These are phyloP conservation scores for Andrena trimmerana DNA, from an alignment of 2,888 invertebrate genomes.

Conservation along the genomic window DNA sequence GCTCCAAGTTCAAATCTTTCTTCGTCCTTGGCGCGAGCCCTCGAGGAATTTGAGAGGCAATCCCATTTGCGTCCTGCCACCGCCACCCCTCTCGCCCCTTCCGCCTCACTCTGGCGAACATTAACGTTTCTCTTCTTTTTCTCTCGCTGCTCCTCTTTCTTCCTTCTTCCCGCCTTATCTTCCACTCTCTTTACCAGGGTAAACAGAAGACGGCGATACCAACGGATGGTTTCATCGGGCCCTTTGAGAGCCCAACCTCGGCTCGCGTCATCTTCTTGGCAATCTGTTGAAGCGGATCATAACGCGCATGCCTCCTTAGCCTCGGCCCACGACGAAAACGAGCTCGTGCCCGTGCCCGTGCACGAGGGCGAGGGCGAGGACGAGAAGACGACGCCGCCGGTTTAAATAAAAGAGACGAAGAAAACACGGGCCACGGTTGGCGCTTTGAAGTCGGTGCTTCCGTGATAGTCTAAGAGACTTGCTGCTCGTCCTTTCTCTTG, in stretches of 20 bases:
- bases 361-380: slow-evolving; percentile 1
- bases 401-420: slow-evolving; percentile 18
- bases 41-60: slow-evolving; percentile 78
- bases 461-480: slow-evolving; percentile 46
- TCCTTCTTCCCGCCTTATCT: slow-evolving; percentile 50
- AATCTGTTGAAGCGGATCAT: slow-evolving; percentile 71
- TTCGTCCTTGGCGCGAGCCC: slow-evolving; percentile 65
- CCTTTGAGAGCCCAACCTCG: slow-evolving; percentile 63
- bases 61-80: slow-evolving; percentile 76
- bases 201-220: slow-evolving; percentile 64
- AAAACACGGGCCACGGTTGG: slow-evolving; percentile 16
- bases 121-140: slow-evolving; percentile 51
- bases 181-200: slow-evolving; percentile 52
- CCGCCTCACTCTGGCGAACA: slow-evolving; percentile 32
- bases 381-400: not conserved
- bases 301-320: slow-evolving; percentile 54
- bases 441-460: slow-evolving; percentile 55
- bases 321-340: slow-evolving; percentile 32
- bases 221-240: slow-evolving; percentile 62
- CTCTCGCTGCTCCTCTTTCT: slow-evolving; percentile 32
- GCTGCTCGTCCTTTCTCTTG: slow-evolving; percentile 4
- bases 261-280: slow-evolving; percentile 56
- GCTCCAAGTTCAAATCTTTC: slow-evolving; percentile 57
- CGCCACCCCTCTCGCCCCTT: slow-evolving; percentile 6
- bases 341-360: no score